Conservation (phyloP, 2,888 invertebrate genomes). For the Deroplatys truncata region DNA sequence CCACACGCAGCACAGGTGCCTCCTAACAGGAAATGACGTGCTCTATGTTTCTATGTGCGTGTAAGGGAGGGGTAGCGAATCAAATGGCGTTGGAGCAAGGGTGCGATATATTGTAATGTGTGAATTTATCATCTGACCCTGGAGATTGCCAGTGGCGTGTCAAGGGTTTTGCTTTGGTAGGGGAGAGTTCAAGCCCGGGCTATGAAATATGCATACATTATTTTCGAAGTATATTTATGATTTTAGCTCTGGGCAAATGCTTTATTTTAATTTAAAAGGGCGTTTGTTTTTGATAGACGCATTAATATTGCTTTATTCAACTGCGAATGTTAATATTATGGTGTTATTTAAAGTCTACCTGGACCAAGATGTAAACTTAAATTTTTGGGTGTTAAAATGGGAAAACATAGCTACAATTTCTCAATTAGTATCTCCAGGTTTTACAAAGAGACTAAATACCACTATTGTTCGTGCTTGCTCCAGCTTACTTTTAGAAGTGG, state of each 20-base stretch:
- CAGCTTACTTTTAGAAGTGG: too few relatives aligned
- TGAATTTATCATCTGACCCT: not conserved
- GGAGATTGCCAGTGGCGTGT: not conserved
- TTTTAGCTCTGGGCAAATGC: too few relatives aligned
- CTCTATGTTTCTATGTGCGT: not conserved
- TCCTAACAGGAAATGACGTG: not conserved
- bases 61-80: not conserved
- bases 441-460: not conserved
- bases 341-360: too few relatives aligned
- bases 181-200: not conserved
- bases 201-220: not conserved
- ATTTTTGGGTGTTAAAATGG: too few relatives aligned
- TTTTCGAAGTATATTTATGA: not conserved
- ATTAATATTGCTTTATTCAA: too few relatives aligned
- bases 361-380: too few relatives aligned
- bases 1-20: not conserved
- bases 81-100: not conserved
- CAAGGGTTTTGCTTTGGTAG: not conserved
- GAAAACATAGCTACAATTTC: not conserved
- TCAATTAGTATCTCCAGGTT: not conserved
- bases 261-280: too few relatives aligned
- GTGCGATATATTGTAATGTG: not conserved
- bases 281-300: too few relatives aligned
- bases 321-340: too few relatives aligned
- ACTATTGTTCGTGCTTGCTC: too few relatives aligned